phyloP scores from a whole-genome alignment of 1,140 invertebrate genomes.

The Lanistes nyassanus region DNA sequence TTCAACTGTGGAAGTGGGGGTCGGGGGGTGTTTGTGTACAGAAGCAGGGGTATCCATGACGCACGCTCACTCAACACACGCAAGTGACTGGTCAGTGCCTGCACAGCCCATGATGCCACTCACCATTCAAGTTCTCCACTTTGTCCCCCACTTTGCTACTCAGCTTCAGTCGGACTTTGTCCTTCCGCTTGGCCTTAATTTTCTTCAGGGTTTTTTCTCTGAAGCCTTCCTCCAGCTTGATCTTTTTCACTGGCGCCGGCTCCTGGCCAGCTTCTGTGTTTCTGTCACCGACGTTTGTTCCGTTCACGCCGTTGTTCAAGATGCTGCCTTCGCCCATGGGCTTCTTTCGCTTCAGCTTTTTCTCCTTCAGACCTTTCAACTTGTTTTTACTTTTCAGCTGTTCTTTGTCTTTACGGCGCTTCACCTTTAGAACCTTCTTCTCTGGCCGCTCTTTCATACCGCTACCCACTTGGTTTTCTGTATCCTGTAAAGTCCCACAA shows the following conservation, averaged over 20 bases:
- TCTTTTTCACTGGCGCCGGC: conserved; percentile 22
- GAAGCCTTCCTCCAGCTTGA: conserved; percentile 51
- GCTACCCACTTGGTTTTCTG: conserved; percentile 33
- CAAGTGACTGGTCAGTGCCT: no score
- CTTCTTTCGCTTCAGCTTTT: conserved; percentile 47
- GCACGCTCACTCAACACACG: no score
- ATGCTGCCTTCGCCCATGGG: not conserved
- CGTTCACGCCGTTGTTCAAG: not conserved
- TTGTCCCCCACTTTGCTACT: not conserved
- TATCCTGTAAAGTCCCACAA: conserved; percentile 31
- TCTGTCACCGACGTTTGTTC: not conserved
- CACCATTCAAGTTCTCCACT: not conserved
- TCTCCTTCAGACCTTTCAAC: conserved; percentile 50
- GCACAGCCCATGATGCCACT: no score
- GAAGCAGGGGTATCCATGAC: conserved; percentile 13
- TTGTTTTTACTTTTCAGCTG: conserved; percentile 53
- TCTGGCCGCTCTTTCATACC: conserved; percentile 27
- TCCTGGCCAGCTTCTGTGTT: not conserved
- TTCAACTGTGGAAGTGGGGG: not conserved
- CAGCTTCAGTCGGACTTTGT: conserved; percentile 19
- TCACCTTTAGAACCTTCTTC: conserved; percentile 46
- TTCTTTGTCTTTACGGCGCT: conserved; percentile 52
- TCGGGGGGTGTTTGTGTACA: conserved; percentile 35
- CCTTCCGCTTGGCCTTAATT: conserved; percentile 31
- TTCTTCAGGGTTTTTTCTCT: conserved; percentile 21